Percentiles rank a stretch among this genome's conserved stretches.
These are phyloP conservation scores for Etheostoma cragini DNA, from an alignment of 2,113 vertebrate genomes.

Conservation along the genomic window DNA sequence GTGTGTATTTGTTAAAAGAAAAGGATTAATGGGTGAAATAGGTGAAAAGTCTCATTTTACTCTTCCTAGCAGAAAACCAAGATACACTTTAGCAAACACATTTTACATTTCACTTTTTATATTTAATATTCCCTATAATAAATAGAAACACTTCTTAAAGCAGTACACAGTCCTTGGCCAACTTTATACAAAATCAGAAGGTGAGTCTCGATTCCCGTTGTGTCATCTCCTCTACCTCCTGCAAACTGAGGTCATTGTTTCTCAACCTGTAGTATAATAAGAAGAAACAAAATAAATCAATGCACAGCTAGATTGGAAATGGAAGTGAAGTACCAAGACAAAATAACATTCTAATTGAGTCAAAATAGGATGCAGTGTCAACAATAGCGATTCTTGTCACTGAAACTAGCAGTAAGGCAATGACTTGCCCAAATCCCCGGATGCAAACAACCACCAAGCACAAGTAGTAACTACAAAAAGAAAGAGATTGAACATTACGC, in stretches of 20 bases:
- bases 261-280: slow-evolving; percentile 81
- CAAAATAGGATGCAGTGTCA: not conserved
- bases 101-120: slow-evolving; percentile 13
- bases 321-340: not conserved
- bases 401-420: not conserved
- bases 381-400: not conserved
- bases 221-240: slow-evolving; percentile 80
- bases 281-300: not conserved
- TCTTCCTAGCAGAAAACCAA: not conserved
- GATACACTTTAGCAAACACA: not conserved
- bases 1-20: not conserved
- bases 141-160: slow-evolving; percentile 24
- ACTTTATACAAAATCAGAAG: slow-evolving; percentile 74
- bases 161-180: not conserved
- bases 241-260: slow-evolving; percentile 83
- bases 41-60: not conserved
- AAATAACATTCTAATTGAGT: not conserved
- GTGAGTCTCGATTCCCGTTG: slow-evolving; percentile 81
- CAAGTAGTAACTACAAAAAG: not conserved
- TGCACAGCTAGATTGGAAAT: not conserved
- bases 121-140: slow-evolving; percentile 18
- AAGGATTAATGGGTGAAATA: too few relatives aligned
- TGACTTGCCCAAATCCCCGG: not conserved
- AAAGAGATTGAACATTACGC: slow-evolving; percentile 30
- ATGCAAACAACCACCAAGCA: not conserved